phyloP scores from a whole-genome alignment of 1,140 invertebrate species.

The Hyles vespertilio region DNA sequence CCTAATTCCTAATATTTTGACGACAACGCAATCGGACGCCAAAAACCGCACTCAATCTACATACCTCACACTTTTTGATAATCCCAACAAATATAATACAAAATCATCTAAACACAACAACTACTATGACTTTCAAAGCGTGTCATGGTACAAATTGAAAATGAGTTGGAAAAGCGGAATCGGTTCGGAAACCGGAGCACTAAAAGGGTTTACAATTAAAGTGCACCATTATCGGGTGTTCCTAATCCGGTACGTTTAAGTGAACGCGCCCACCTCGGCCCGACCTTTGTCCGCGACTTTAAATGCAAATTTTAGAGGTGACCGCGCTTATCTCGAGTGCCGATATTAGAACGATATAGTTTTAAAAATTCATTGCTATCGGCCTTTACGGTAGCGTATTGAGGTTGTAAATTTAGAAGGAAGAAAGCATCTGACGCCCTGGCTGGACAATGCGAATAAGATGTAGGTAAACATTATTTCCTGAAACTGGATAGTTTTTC shows the following conservation, averaged over 20 bases:
- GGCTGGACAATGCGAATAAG: too few relatives aligned
- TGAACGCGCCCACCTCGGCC: constrained; percentile 28
- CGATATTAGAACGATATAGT: constrained; percentile 10
- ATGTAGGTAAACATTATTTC: too few relatives aligned
- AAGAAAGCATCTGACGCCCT: too few relatives aligned
- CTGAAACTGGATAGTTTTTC: too few relatives aligned
- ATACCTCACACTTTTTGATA: too few relatives aligned
- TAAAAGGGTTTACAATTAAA: constrained; percentile 39
- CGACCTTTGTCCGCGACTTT: constrained; percentile 29
- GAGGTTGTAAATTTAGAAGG: too few relatives aligned
- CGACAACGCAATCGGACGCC: too few relatives aligned
- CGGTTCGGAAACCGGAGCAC: constrained; percentile 17
- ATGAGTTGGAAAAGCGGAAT: neutral
- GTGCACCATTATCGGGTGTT: constrained; percentile 40
- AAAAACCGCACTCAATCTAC: too few relatives aligned
- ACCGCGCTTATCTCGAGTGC: constrained; percentile 5
- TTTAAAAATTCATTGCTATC: too few relatives aligned
- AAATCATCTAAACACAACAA: neutral
- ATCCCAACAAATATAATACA: neutral
- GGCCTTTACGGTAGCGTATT: too few relatives aligned
- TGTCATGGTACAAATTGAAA: too few relatives aligned
- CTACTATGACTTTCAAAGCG: neutral
- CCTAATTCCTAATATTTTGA: too few relatives aligned
- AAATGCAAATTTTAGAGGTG: constrained; percentile 27
- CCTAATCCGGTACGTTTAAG: constrained; percentile 31